phyloP scores from a whole-genome alignment of 2,113 vertebrate species.

The Cyrtonyx montezumae region DNA sequence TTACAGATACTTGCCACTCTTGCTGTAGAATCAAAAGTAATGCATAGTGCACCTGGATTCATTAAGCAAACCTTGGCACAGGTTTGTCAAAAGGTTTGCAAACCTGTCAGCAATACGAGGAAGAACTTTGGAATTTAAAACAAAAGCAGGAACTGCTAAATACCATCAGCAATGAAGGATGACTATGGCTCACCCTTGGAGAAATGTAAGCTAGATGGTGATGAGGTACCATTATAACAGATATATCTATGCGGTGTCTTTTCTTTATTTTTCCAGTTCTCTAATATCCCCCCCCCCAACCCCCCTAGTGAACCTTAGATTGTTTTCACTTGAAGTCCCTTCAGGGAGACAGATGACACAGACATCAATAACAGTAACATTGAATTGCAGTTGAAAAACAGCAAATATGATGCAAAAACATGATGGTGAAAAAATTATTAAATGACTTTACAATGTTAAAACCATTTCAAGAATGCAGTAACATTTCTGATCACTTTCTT shows the following conservation, averaged over 20 bases:
- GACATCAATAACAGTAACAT: neutral
- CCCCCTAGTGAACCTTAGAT: neutral
- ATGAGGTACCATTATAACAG: neutral
- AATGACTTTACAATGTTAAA: neutral
- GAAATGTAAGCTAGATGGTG: neutral
- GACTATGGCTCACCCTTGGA: neutral
- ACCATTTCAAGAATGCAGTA: neutral
- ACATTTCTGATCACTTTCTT: neutral
- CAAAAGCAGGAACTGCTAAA: neutral
- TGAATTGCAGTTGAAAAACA: neutral
- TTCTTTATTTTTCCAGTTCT: accelerated
- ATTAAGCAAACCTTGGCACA: neutral
- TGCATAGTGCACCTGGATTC: neutral
- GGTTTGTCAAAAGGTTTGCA: neutral
- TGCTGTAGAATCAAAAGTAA: neutral
- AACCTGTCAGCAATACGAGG: neutral
- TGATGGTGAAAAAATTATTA: neutral
- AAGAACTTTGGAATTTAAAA: neutral
- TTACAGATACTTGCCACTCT: neutral
- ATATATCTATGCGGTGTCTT: neutral
- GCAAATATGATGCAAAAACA: neutral
- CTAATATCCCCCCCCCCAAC: neutral
- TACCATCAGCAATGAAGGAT: neutral
- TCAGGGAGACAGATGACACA: neutral
- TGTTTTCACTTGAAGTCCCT: neutral